These are phyloP conservation scores for Ennomos quercinarius DNA, from an alignment of 2,888 invertebrate species.

Conservation along the genomic window DNA sequence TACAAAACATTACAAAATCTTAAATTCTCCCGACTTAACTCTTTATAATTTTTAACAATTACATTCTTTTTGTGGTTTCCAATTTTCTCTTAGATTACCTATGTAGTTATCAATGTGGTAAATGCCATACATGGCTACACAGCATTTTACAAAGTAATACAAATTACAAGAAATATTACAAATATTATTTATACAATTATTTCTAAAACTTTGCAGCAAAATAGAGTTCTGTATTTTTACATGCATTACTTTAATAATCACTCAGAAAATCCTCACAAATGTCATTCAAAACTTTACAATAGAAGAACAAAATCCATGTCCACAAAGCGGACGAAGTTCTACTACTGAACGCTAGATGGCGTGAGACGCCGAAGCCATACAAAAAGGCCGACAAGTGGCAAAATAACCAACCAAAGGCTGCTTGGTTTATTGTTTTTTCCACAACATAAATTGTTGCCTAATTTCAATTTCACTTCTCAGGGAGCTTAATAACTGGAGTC, in stretches of 20 bases:
- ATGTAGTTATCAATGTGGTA: constrained; percentile 16
- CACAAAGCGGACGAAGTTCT: constrained; percentile 39
- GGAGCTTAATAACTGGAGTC: constrained; percentile 88
- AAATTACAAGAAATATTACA: constrained; percentile 6
- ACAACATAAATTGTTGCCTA: constrained; percentile 42
- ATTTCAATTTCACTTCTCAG: constrained; percentile 82
- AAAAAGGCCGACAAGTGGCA: constrained; percentile 33
- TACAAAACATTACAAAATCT: constrained; percentile 11
- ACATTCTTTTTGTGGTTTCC: constrained; percentile 25
- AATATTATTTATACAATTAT: not conserved
- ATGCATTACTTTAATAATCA: constrained; percentile 16
- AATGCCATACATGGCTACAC: constrained; percentile 27
- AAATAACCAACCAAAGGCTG: constrained; percentile 31
- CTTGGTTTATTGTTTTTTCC: constrained; percentile 49
- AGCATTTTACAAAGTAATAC: constrained; percentile 15
- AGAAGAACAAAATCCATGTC: constrained; percentile 26
- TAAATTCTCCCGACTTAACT: constrained; percentile 29
- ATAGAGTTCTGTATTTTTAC: constrained; percentile 10
- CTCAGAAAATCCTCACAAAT: constrained; percentile 14
- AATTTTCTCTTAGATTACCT: constrained; percentile 24
- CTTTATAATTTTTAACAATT: constrained; percentile 8
- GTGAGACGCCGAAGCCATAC: constrained; percentile 61
- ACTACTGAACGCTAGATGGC: constrained; percentile 63
- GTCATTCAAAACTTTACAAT: constrained; percentile 25
- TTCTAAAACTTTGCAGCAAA: not conserved